Evolutionary conservation across 2,113 vertebrate species (phyloP).

Genomic region (Pygoscelis antarcticus): DNA sequence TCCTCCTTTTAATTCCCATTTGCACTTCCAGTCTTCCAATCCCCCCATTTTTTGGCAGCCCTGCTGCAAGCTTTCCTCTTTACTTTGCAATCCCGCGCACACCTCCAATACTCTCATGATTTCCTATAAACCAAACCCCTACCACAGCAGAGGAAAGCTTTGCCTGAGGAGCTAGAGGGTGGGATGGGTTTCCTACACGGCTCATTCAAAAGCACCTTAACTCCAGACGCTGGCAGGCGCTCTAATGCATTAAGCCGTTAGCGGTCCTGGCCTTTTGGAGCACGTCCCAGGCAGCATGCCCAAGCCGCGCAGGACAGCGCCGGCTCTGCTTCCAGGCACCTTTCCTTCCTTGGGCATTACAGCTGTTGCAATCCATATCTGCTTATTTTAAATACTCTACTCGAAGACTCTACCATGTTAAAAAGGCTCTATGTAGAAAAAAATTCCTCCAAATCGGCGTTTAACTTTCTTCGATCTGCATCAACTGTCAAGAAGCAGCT

Average conservation of each 20-base stretch:
- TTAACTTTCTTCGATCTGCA: too few species aligned
- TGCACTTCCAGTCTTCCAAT: neutral
- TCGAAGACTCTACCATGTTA: neutral
- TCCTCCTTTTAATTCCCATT: neutral
- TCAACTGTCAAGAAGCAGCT: neutral
- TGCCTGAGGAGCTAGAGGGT: neutral
- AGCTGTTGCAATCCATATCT: neutral
- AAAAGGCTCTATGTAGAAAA: neutral
- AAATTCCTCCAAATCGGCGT: neutral
- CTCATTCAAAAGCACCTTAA: neutral
- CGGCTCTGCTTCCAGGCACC: neutral
- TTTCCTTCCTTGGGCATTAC: neutral
- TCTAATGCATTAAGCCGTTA: fast-evolving
- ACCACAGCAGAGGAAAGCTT: neutral
- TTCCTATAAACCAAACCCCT: neutral
- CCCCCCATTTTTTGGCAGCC: neutral
- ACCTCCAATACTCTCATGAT: fast-evolving
- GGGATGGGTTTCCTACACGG: neutral
- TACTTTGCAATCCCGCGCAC: fast-evolving
- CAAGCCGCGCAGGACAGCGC: neutral
- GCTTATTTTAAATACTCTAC: neutral
- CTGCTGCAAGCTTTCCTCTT: neutral
- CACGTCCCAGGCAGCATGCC: neutral
- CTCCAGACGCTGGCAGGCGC: neutral
- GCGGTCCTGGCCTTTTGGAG: neutral